These are phyloP conservation scores for Mythimna loreyi DNA, from an alignment of 2,888 invertebrate species.

Conservation along the genomic window DNA sequence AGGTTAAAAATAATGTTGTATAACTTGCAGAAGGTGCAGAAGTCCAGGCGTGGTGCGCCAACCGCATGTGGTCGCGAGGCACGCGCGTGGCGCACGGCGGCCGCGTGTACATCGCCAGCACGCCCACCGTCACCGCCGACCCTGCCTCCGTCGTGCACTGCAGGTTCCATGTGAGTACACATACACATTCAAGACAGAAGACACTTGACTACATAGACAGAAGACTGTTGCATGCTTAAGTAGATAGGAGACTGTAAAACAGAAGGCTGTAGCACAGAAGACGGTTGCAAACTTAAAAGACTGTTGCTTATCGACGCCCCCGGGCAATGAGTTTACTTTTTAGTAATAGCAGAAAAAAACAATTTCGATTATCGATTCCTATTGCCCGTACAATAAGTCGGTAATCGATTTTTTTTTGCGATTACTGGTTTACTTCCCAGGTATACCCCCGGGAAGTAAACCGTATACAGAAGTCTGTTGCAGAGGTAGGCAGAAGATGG, in stretches of 20 bases:
- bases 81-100: constrained; percentile 93
- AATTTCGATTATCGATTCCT: too few relatives aligned
- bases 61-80: constrained; percentile 94
- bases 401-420: too few relatives aligned
- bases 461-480: not conserved
- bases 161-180: constrained; percentile 95
- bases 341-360: too few relatives aligned
- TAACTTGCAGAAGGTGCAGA: constrained; percentile 34
- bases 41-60: constrained; percentile 87
- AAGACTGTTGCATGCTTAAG: not conserved
- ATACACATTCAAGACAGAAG: not conserved
- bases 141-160: constrained; percentile 95
- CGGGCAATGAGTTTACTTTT: too few relatives aligned
- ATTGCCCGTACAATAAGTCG: too few relatives aligned
- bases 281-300: not conserved
- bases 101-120: constrained; percentile 94
- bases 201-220: too few relatives aligned
- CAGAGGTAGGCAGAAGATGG: not conserved
- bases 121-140: constrained; percentile 96
- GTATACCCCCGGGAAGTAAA: too few relatives aligned
- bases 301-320: too few relatives aligned
- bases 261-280: not conserved
- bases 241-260: not conserved
- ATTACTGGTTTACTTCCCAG: too few relatives aligned
- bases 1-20: too few relatives aligned